A percentile compares a stretch with the other conserved stretches of the same genome.
phyloP scores from a whole-genome alignment of 2,888 invertebrate species.

The Nasonia oneida region DNA sequence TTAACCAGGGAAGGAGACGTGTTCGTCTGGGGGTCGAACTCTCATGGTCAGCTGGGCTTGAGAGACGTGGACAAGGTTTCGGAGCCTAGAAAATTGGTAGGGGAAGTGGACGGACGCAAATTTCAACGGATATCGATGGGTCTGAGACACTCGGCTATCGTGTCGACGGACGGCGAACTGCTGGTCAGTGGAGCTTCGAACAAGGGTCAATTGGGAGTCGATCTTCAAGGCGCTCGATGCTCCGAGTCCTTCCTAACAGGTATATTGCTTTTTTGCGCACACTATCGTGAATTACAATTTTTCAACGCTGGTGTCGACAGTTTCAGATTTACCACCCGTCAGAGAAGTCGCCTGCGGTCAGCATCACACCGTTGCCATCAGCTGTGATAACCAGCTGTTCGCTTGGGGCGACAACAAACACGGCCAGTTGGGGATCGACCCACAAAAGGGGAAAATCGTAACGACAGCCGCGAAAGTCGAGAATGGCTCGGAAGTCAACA shows the following conservation, averaged over 20 bases:
- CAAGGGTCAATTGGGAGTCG: conserved; percentile 86
- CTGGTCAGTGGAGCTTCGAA: conserved; percentile 85
- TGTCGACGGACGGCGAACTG: conserved; percentile 83
- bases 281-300: not conserved
- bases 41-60: conserved; percentile 87
- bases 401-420: conserved; percentile 92
- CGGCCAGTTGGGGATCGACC: conserved; percentile 86
- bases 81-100: not conserved
- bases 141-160: conserved; percentile 84
- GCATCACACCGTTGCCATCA: conserved; percentile 86
- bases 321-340: conserved; percentile 82
- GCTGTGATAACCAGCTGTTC: conserved; percentile 82
- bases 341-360: conserved; percentile 88
- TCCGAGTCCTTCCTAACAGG: conserved; percentile 77
- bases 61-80: not conserved
- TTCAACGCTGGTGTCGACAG: conserved; percentile 67
- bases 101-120: not conserved
- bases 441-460: conserved; percentile 79
- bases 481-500: conserved; percentile 79
- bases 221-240: conserved; percentile 67
- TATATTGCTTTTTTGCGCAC: not conserved
- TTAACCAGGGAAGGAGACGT: conserved; percentile 85
- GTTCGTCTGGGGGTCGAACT: conserved; percentile 92
- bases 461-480: conserved; percentile 81
- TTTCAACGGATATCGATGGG: conserved; percentile 83